Conservation (phyloP, 2,797 vertebrate species). For the Eurystomus glaucurus region DNA sequence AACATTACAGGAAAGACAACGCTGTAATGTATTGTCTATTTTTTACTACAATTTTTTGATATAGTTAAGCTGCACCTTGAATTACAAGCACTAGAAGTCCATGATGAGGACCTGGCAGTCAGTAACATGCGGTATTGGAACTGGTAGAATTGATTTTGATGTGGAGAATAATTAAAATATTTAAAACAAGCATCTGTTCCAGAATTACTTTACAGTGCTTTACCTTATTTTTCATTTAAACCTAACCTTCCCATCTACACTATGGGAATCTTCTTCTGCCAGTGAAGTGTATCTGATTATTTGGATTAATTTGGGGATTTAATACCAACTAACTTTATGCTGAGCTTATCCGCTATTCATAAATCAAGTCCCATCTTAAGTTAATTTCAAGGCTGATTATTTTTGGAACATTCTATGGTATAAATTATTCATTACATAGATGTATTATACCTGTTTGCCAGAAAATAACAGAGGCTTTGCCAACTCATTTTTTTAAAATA, state of each 20-base stretch:
- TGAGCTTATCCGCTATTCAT: slow-evolving; percentile 6
- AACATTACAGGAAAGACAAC: not conserved
- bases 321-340: slow-evolving; percentile 15
- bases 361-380: slow-evolving; percentile 51
- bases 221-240: not conserved
- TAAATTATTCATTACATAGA: slow-evolving; percentile 59
- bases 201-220: not conserved
- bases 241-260: not conserved
- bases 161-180: not conserved
- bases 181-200: not conserved
- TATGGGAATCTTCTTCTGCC: not conserved
- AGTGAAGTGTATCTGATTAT: slow-evolving; percentile 11
- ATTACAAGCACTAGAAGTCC: not conserved
- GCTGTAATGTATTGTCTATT: not conserved
- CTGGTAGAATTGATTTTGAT: not conserved
- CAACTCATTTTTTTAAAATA: slow-evolving; percentile 34
- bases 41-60: not conserved
- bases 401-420: slow-evolving; percentile 24
- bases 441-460: slow-evolving; percentile 17
- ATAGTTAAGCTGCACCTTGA: not conserved
- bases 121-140: not conserved
- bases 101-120: not conserved
- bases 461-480: slow-evolving; percentile 17
- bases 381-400: slow-evolving; percentile 72
- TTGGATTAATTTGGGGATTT: slow-evolving; percentile 43